Conservation (phyloP, 2,113 vertebrate genomes). For the Pluvianellus socialis region DNA sequence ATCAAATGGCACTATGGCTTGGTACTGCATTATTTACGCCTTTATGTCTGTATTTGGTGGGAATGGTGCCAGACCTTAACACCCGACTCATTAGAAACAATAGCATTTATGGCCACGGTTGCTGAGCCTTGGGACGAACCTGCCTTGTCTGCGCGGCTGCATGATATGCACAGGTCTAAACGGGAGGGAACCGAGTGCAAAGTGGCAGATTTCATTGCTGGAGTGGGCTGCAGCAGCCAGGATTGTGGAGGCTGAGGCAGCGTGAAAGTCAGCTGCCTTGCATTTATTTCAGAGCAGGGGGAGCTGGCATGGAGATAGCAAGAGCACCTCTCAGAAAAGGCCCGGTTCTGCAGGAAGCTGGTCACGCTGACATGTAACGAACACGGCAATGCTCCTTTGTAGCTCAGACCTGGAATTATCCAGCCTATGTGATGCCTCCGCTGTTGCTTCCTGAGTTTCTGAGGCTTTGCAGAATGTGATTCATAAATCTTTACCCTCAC, state of each 20-base stretch:
- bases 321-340: neutral
- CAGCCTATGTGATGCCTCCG: neutral
- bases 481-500: neutral
- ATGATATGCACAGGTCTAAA: fast-evolving
- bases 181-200: neutral
- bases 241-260: neutral
- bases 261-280: neutral
- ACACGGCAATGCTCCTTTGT: neutral
- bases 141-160: neutral
- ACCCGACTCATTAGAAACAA: neutral
- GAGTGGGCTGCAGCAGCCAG: neutral
- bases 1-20: neutral
- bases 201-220: neutral
- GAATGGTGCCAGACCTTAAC: neutral
- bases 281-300: neutral
- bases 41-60: neutral
- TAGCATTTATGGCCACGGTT: neutral
- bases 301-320: neutral
- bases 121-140: neutral
- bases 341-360: neutral
- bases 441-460: neutral
- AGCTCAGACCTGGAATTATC: neutral
- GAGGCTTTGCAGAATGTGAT: neutral
- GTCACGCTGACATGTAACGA: fast-evolving
- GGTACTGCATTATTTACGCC: neutral